A percentile compares a stretch with the other conserved stretches of the same genome.
phyloP scores from a whole-genome alignment of 2,888 invertebrate genomes.

The Dorcus hopei region DNA sequence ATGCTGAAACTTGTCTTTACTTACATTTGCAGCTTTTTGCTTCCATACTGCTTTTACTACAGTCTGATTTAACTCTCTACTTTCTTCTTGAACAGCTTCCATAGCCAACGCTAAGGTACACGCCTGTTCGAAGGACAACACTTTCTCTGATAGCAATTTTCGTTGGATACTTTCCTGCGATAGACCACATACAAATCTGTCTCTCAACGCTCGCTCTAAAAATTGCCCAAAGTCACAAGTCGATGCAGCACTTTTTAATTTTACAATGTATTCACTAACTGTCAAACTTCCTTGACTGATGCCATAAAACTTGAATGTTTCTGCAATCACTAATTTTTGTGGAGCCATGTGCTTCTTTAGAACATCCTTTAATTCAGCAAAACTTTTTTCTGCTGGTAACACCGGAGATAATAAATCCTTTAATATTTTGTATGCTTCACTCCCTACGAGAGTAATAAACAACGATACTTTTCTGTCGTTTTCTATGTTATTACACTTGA shows the following conservation, averaged over 20 bases:
- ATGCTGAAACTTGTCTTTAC: no score
- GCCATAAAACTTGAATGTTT: constrained; percentile 31
- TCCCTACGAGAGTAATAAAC: constrained; percentile 28
- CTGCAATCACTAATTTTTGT: constrained; percentile 26
- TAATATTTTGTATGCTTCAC: constrained; percentile 24
- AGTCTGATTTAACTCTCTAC: background rate
- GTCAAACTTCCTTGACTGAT: constrained; percentile 21
- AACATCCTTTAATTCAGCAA: constrained; percentile 18
- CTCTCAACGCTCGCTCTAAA: constrained; percentile 22
- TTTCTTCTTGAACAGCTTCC: background rate
- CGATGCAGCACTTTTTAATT: constrained; percentile 26
- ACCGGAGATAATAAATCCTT: constrained; percentile 23
- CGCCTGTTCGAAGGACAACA: background rate
- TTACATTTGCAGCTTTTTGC: no score
- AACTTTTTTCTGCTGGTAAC: constrained; percentile 18
- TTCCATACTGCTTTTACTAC: no score
- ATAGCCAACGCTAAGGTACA: background rate
- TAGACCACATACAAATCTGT: background rate
- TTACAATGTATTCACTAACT: constrained; percentile 21
- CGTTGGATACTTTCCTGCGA: background rate
- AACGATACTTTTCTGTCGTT: constrained; percentile 23
- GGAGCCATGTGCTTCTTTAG: constrained; percentile 23
- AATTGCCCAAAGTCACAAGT: constrained; percentile 28
- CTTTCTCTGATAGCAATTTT: background rate
- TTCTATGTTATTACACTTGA: constrained; percentile 24